These are phyloP conservation scores for Falco cherrug DNA, from an alignment of 2,797 vertebrate species.

Conservation along the genomic window DNA sequence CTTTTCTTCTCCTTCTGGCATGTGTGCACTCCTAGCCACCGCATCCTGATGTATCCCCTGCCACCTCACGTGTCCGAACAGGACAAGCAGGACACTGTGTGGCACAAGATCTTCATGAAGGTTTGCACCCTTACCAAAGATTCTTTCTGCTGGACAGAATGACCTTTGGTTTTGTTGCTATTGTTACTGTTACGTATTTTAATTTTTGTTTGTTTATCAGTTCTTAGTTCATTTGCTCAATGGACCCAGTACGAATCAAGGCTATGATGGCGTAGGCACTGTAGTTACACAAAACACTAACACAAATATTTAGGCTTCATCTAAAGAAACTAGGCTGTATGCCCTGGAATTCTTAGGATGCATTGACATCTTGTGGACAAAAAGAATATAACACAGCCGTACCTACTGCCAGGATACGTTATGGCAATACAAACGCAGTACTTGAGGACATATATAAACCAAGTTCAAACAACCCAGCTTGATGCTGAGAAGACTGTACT, in stretches of 20 bases:
- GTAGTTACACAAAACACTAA: neutral
- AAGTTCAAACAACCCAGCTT: neutral
- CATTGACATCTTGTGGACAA: slow-evolving; percentile 72
- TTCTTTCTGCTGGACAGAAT: neutral
- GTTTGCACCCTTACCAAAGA: neutral
- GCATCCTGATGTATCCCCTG: neutral
- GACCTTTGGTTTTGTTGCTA: neutral
- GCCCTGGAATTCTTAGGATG: slow-evolving; percentile 26
- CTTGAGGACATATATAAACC: neutral
- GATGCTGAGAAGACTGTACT: neutral
- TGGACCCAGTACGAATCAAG: neutral
- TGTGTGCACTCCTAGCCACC: neutral
- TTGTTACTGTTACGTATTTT: neutral
- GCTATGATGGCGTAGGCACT: neutral
- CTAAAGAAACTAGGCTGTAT: rapidly evolving
- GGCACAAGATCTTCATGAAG: neutral
- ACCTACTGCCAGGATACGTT: neutral
- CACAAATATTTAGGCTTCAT: neutral
- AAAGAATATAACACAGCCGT: neutral
- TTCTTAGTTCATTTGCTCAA: neutral
- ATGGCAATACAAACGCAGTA: rapidly evolving
- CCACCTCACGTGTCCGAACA: neutral
- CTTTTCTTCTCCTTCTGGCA: neutral
- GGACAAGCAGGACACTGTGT: neutral
- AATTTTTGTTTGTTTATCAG: neutral